These are phyloP conservation scores for Chionodraco myersi DNA, from an alignment of 2,113 vertebrate species.

Conservation along the genomic window DNA sequence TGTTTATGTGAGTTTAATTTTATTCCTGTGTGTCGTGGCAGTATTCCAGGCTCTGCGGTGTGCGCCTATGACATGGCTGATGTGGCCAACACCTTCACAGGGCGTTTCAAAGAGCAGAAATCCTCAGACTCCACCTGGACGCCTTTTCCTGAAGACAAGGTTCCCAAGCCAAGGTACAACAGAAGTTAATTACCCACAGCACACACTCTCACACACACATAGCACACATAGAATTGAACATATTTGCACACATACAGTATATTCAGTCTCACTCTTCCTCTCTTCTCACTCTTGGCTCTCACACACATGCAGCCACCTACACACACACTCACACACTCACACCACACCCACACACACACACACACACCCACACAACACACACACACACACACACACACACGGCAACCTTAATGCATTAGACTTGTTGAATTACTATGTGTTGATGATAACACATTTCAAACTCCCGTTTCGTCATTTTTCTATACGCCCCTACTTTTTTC, in stretches of 20 bases:
- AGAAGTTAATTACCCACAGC: constrained; percentile 42
- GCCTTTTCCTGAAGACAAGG: constrained; percentile 94
- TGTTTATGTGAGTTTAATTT: constrained; percentile 44
- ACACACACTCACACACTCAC: too few species aligned
- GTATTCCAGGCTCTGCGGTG: constrained; percentile 97
- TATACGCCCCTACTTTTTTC: background rate
- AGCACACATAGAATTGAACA: constrained; percentile 5
- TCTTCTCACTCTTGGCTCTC: background rate
- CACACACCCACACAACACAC: background rate
- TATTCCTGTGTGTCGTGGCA: constrained; percentile 74
- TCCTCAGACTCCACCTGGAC: constrained; percentile 98
- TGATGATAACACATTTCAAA: constrained; percentile 6
- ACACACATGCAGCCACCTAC: constrained; percentile 1
- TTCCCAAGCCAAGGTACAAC: constrained; percentile 94
- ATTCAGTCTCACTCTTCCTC: constrained; percentile 10
- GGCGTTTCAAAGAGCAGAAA: constrained; percentile 98
- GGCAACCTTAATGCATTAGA: background rate
- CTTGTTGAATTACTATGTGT: constrained; percentile 14
- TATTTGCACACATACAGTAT: background rate
- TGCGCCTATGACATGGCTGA: constrained; percentile 98
- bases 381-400: background rate
- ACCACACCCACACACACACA: too few species aligned
- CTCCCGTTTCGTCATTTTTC: constrained; percentile 17
- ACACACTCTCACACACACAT: constrained; percentile 2
- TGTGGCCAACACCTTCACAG: constrained; percentile 93